Base-by-base conservation (phyloP, 2,797 vertebrate species). In the Labeo calbasu region DNA sequence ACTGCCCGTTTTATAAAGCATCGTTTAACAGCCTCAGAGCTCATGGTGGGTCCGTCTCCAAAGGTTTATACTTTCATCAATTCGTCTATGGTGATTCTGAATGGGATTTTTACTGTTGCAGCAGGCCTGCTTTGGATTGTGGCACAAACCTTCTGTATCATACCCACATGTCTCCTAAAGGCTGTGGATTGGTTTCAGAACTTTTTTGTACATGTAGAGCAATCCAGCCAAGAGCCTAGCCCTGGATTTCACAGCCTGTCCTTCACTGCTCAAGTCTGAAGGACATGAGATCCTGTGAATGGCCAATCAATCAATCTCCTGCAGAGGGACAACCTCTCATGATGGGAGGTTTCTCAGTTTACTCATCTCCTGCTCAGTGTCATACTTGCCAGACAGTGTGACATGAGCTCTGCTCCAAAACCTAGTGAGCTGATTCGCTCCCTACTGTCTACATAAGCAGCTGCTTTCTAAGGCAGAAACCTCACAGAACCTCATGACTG, bases 281-380 rank as follows among this genome's bases (percentile, higher is more conserved):
- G 93, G 93, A 91, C 93, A 90, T 80, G 36, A 90, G 84, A 88
- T 91, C 84, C 81, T 91, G 53, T 23, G 92, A 92, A 92, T 91
- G 89, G 81, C 90, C 92, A 92, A 94, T 94, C 93, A 94, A 95
- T 94, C 94, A 93, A 89, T 89, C 88, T 90, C 91, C 90, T 91
- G 90, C 87, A 86, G 90, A 90, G 68, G 46, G 57, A 46, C 46
- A 73, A 70, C 57, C 81, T 81, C 63, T 73, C 76, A 69, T 65
- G 89, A 91, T 89, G 91, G 89, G 88, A 87, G 89, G 89, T 61
- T 72, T 72, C 53, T 81, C 53, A 15, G 51, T 59, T 71, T 71
- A 70, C 55, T 70, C 51, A 59, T 71, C 68, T 57, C 21, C 53
- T 51, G 36, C 68, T 71, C 53, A 25, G 53, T 71, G n/a, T 81